These are phyloP conservation scores for Mya arenaria DNA, from an alignment of 1,140 invertebrate species.

Conservation along the genomic window DNA sequence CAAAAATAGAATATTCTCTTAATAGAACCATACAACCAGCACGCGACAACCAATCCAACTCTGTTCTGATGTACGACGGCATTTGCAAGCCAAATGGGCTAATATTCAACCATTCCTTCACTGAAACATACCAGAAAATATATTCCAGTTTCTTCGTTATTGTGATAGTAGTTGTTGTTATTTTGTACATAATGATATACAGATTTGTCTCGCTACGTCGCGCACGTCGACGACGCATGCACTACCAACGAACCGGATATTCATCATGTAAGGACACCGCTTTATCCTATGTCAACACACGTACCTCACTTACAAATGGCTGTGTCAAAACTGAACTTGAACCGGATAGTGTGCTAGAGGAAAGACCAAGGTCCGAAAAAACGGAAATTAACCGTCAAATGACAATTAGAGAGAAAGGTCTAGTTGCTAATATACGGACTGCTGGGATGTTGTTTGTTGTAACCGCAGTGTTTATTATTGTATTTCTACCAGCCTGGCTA, in stretches of 20 bases:
- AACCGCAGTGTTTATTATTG: constrained; percentile 75
- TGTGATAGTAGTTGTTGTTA: constrained; percentile 64
- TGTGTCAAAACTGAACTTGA: constrained; percentile 47
- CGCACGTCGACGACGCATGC: constrained; percentile 55
- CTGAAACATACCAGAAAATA: constrained; percentile 67
- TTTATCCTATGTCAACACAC: constrained; percentile 33
- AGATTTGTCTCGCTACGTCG: constrained; percentile 65
- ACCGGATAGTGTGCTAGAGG: not conserved
- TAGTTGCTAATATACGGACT: constrained; percentile 73
- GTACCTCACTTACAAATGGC: constrained; percentile 57
- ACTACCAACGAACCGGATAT: constrained; percentile 49
- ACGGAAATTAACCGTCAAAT: constrained; percentile 26
- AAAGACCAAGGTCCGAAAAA: constrained; percentile 29
- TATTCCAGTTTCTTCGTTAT: constrained; percentile 73
- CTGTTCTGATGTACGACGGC: constrained; percentile 58
- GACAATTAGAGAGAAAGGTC: constrained; percentile 56
- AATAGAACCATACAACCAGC: too few species aligned
- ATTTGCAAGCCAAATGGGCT: constrained; percentile 66
- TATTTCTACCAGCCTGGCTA: constrained; percentile 72
- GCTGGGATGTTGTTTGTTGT: constrained; percentile 78
- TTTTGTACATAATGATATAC: constrained; percentile 72
- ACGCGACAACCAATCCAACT: too few species aligned
- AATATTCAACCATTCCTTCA: constrained; percentile 66
- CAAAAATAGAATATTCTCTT: too few species aligned
- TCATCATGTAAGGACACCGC: constrained; percentile 50